A percentile compares a stretch with the other conserved stretches of the same genome.
These are phyloP conservation scores for Okamejei kenojei DNA, from an alignment of 2,797 vertebrate genomes.

Conservation along the genomic window DNA sequence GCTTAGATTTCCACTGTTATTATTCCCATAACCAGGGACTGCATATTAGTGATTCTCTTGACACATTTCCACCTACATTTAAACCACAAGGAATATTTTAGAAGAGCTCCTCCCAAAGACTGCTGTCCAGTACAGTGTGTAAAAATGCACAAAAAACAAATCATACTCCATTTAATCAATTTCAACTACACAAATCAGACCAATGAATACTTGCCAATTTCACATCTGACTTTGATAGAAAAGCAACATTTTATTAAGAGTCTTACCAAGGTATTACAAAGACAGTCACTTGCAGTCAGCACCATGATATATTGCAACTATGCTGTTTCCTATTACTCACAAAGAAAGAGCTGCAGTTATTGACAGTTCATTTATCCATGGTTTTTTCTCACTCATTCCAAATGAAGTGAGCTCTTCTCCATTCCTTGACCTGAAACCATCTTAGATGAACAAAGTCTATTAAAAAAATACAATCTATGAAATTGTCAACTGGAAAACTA, in stretches of 20 bases:
- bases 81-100: conserved; percentile 67
- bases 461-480: neutral
- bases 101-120: conserved; percentile 63
- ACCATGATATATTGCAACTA: neutral
- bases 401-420: neutral
- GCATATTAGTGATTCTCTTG: conserved; percentile 71
- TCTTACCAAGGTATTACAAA: neutral
- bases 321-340: neutral
- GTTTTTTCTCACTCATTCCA: neutral
- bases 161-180: conserved; percentile 22
- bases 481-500: neutral
- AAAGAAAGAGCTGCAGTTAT: neutral
- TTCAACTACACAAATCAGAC: conserved; percentile 27
- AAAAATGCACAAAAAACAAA: conserved; percentile 49
- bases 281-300: too few relatives aligned
- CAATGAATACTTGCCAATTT: neutral
- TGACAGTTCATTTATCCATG: too few relatives aligned
- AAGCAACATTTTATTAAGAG: neutral
- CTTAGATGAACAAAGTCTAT: neutral
- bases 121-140: conserved; percentile 64
- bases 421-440: neutral
- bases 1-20: conserved; percentile 50
- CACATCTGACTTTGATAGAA: neutral
- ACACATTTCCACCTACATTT: conserved; percentile 71
- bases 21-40: conserved; percentile 63